These are phyloP conservation scores for Lycia hirtaria DNA, from an alignment of 2,888 invertebrate genomes.

Conservation along the genomic window DNA sequence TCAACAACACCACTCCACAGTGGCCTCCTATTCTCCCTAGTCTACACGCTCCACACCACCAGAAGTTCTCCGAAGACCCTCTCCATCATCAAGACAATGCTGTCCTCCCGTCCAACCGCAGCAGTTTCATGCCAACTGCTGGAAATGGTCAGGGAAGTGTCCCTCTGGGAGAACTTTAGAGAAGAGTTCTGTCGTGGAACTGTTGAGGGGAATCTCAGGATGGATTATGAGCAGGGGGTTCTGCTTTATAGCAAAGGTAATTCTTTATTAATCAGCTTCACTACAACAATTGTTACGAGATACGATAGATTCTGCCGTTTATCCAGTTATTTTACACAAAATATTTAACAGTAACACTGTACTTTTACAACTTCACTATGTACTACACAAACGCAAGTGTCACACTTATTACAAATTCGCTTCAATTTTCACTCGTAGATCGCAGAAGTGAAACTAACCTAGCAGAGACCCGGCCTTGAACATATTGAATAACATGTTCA, in stretches of 20 bases:
- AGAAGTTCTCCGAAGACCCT: slow-evolving; percentile 33
- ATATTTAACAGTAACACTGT: no score
- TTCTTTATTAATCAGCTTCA: neutral
- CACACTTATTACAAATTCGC: no score
- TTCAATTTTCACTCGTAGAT: no score
- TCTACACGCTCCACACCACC: slow-evolving; percentile 36
- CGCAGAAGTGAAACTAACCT: no score
- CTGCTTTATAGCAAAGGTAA: slow-evolving; percentile 72
- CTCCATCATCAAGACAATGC: slow-evolving; percentile 53
- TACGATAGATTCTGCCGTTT: no score
- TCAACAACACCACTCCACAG: slow-evolving; percentile 66
- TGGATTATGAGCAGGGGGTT: slow-evolving; percentile 77
- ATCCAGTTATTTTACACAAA: no score
- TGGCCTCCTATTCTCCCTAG: slow-evolving; percentile 60
- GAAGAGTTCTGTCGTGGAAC: slow-evolving; percentile 54
- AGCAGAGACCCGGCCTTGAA: no score
- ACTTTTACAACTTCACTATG: no score
- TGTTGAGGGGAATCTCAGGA: slow-evolving; percentile 60
- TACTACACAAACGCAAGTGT: no score
- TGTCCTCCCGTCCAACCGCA: slow-evolving; percentile 61
- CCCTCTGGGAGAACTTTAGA: slow-evolving; percentile 42
- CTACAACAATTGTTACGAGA: no score
- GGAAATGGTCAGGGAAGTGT: slow-evolving; percentile 45
- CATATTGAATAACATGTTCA: no score
- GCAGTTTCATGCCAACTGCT: slow-evolving; percentile 56